Evolutionary conservation across 2,888 invertebrate genomes (phyloP).

Genomic region (Temnothorax ravouxi): DNA sequence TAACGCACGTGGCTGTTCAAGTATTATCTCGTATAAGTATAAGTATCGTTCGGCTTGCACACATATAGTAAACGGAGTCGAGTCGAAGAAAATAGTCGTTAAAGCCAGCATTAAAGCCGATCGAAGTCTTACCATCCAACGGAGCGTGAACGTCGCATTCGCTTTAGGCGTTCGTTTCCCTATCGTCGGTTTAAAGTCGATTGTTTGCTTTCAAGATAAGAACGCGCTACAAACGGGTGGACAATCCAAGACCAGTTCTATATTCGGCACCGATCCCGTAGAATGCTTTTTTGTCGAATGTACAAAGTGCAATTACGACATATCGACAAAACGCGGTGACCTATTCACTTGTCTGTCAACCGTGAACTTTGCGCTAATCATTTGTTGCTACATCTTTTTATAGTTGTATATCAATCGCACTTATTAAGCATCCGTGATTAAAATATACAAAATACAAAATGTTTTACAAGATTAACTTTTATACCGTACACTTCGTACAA

Average conservation of each 20-base stretch:
- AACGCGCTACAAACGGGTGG: conserved; percentile 52
- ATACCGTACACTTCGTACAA: not conserved
- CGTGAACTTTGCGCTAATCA: conserved; percentile 28
- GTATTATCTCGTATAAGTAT: conserved; percentile 5
- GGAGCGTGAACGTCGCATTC: conserved; percentile 44
- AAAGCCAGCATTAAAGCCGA: conserved; percentile 39
- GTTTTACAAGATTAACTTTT: not conserved
- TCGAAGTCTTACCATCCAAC: conserved; percentile 18
- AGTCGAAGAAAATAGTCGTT: conserved; percentile 46
- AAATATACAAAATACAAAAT: not conserved
- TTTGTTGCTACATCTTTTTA: conserved; percentile 11
- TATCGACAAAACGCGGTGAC: not conserved
- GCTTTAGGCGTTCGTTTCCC: conserved; percentile 48
- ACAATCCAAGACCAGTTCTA: conserved; percentile 61
- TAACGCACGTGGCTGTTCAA: conserved; percentile 26
- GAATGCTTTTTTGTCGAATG: conserved; percentile 45
- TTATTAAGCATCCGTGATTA: not conserved
- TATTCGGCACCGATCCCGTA: conserved; percentile 35
- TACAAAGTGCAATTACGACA: conserved; percentile 29
- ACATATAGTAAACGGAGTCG: conserved; percentile 21
- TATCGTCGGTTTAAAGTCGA: conserved; percentile 57
- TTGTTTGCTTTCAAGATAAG: conserved; percentile 70
- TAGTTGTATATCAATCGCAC: not conserved
- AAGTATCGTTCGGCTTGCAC: not conserved
- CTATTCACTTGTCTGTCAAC: not conserved